Percentiles rank a stretch among this genome's conserved stretches.
Evolutionary conservation across 2,113 vertebrate species (phyloP).

Genomic region (Varanus komodoensis): DNA sequence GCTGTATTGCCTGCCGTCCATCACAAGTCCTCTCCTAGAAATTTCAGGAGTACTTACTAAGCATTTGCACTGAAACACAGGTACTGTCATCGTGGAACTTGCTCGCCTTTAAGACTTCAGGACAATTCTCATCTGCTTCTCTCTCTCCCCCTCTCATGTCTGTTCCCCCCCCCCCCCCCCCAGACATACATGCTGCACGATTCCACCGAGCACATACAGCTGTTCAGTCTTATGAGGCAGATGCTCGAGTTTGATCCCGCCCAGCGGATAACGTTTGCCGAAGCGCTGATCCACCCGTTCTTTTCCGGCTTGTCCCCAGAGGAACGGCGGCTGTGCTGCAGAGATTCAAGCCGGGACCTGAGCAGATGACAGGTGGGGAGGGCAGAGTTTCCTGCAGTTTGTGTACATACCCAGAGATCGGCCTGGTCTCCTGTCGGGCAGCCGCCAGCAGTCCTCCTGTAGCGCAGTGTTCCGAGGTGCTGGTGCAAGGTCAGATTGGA

Average conservation of each 20-base stretch:
- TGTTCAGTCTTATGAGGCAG: constrained; percentile 92
- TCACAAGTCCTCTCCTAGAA: neutral
- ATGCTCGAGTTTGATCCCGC: constrained; percentile 93
- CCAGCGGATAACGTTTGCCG: constrained; percentile 87
- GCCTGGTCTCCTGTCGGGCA: neutral
- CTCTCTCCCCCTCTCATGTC: neutral
- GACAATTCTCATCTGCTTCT: neutral
- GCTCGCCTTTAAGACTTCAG: neutral
- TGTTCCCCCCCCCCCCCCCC: neutral
- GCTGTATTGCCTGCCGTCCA: neutral
- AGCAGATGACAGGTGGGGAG: constrained; percentile 78
- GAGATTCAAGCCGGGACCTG: constrained; percentile 75
- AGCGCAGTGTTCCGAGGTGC: neutral
- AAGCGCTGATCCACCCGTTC: constrained; percentile 91
- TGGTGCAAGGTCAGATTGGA: constrained; percentile 32
- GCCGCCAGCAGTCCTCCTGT: rapidly evolving
- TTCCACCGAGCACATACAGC: constrained; percentile 84
- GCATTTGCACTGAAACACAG: neutral
- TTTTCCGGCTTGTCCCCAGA: constrained; percentile 81
- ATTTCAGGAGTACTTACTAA: neutral
- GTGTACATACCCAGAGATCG: neutral
- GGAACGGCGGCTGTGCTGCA: constrained; percentile 72
- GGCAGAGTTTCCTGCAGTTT: neutral
- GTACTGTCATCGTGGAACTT: neutral
- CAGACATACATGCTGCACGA: constrained; percentile 92